phyloP scores from a whole-genome alignment of 2,888 invertebrate genomes.

The Schizaphis graminum region DNA sequence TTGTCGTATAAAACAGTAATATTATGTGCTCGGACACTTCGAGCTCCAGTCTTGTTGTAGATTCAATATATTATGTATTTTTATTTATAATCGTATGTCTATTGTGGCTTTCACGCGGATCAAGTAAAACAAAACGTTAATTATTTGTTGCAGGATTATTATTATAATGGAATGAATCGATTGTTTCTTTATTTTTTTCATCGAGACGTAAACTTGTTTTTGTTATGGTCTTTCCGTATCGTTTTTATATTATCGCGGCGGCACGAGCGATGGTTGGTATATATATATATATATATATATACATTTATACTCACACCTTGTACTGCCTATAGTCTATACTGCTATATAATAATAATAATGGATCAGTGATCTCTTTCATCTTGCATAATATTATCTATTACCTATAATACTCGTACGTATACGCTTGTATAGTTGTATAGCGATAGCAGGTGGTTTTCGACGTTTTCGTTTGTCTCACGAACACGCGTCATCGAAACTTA shows the following conservation, averaged over 20 bases:
- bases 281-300: background rate
- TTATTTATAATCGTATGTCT: background rate
- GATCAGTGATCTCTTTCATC: background rate
- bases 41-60: background rate
- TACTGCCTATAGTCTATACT: background rate
- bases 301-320: background rate
- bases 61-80: background rate
- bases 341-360: background rate
- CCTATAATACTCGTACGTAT: background rate
- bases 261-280: background rate
- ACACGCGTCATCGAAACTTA: background rate
- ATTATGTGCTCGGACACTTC: background rate
- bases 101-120: conserved; percentile 13
- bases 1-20: background rate
- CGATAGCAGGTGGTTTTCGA: background rate
- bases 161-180: background rate
- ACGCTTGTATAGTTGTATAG: no score
- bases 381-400: background rate
- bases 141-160: background rate
- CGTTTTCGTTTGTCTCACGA: background rate
- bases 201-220: background rate
- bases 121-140: background rate
- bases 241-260: background rate
- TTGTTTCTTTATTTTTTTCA: conserved; percentile 14
- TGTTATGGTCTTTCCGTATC: background rate